These are phyloP conservation scores for Pycnonotus jocosus DNA, from an alignment of 2,113 vertebrate species.

Conservation along the genomic window DNA sequence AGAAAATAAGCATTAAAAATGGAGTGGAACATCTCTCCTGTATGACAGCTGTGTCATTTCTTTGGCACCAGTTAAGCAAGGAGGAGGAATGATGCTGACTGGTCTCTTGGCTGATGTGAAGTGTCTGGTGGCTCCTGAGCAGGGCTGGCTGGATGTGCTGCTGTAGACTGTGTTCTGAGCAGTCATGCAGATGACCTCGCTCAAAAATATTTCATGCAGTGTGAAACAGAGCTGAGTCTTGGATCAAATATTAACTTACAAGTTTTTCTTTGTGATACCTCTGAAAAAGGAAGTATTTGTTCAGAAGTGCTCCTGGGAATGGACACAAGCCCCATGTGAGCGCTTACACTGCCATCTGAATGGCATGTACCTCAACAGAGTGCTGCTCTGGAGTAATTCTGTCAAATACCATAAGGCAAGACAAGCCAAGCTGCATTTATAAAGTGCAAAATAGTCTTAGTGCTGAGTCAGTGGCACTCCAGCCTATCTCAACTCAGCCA, in stretches of 20 bases:
- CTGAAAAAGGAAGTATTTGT: not conserved
- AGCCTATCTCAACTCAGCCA: not conserved
- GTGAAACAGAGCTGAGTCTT: not conserved
- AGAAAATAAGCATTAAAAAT: not conserved
- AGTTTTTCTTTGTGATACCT: not conserved
- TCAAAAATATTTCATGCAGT: not conserved
- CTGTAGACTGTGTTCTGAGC: not conserved
- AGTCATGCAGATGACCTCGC: not conserved
- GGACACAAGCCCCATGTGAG: not conserved
- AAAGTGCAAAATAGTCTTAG: not conserved
- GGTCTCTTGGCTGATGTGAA: not conserved
- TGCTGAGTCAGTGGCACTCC: not conserved
- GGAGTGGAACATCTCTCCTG: not conserved
- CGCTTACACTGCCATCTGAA: constrained; percentile 24
- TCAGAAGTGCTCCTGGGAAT: not conserved
- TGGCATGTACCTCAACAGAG: not conserved
- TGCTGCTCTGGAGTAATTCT: not conserved
- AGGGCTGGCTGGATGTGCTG: not conserved
- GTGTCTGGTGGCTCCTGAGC: not conserved
- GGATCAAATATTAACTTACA: not conserved
- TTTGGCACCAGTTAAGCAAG: not conserved
- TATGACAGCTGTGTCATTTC: not conserved
- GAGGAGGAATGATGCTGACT: not conserved
- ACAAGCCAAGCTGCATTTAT: not conserved
- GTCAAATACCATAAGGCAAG: not conserved